Conservation (phyloP, 2,113 vertebrate species). For the Candoia aspera region DNA sequence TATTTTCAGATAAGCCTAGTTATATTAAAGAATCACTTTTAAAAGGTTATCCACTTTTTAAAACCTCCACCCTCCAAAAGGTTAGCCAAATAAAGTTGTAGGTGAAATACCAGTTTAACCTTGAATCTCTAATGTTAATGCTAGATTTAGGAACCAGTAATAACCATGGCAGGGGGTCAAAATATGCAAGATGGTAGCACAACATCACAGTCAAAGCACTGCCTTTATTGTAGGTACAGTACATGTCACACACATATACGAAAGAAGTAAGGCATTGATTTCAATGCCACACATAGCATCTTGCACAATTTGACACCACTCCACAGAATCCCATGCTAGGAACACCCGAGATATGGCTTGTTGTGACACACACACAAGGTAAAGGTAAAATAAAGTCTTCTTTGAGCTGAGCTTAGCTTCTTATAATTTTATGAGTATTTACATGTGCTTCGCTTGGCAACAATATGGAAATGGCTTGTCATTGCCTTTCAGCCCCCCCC, state of each 20-base stretch:
- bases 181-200: not conserved
- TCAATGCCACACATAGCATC: not conserved
- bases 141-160: not conserved
- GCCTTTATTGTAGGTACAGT: not conserved
- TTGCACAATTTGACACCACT: not conserved
- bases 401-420: not conserved
- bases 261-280: not conserved
- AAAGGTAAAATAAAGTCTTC: not conserved
- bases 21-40: not conserved
- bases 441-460: not conserved
- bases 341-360: not conserved
- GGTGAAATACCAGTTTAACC: not conserved
- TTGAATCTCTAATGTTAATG: not conserved
- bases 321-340: not conserved
- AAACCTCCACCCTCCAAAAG: too few species aligned
- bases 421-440: not conserved
- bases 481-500: not conserved
- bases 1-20: not conserved
- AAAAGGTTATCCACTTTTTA: not conserved
- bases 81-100: not conserved
- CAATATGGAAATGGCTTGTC: not conserved
- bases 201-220: not conserved
- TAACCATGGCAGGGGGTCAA: not conserved
- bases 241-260: not conserved
- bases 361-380: not conserved